phyloP scores from a whole-genome alignment of 2,888 invertebrate species.

The Silvanus unidentatus region DNA sequence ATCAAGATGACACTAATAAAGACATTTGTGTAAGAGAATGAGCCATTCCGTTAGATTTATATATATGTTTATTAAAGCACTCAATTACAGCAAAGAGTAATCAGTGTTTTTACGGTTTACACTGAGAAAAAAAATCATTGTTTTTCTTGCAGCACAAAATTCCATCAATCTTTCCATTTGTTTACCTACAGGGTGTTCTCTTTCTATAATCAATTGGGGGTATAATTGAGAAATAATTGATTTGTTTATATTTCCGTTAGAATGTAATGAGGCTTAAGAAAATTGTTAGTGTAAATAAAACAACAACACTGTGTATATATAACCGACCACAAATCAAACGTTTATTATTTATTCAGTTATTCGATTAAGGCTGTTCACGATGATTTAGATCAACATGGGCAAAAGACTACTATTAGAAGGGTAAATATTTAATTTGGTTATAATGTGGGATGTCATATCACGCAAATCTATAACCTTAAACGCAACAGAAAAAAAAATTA shows the following conservation, averaged over 20 bases:
- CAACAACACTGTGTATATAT: background rate
- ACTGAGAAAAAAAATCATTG: too few species aligned
- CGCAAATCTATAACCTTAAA: constrained; percentile 38
- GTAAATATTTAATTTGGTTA: constrained; percentile 40
- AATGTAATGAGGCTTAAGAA: too few species aligned
- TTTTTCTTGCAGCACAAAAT: too few species aligned
- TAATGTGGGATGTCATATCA: constrained; percentile 42
- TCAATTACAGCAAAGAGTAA: too few species aligned
- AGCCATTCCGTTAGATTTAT: background rate
- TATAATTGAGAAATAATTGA: too few species aligned
- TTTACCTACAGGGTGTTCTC: too few species aligned
- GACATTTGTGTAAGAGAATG: background rate
- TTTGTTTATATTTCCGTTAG: too few species aligned
- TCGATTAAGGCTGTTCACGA: constrained; percentile 39
- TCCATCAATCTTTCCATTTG: too few species aligned
- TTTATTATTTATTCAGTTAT: constrained; percentile 37
- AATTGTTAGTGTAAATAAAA: too few species aligned
- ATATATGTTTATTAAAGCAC: too few species aligned
- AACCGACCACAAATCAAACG: constrained; percentile 36
- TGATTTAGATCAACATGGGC: constrained; percentile 41
- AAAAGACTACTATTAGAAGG: constrained; percentile 41
- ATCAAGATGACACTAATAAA: constrained; percentile 2
- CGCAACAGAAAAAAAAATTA: constrained; percentile 19
- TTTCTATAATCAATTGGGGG: too few species aligned
- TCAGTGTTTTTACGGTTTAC: too few species aligned